Base-by-base conservation (phyloP, 1,140 invertebrate genomes). In the Sipha flava region DNA sequence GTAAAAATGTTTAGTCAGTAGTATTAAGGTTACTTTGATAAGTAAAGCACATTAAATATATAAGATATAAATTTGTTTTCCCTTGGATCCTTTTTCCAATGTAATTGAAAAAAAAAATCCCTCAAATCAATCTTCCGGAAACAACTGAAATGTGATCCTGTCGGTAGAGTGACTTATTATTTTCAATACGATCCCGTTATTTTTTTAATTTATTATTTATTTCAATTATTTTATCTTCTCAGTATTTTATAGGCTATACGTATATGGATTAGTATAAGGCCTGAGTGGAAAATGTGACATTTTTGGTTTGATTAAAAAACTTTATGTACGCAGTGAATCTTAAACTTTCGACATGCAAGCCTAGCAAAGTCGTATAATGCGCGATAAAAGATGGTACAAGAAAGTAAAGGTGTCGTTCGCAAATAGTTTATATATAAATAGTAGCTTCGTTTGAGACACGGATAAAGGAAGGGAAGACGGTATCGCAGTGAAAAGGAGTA, bases 181-280 rank as follows among this genome's bases (percentile, higher is more conserved):
- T 47, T 70, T 47, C 43, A 70, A 70, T 45, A 45, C 16, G 66
- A 47, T 2, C 16, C 14, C 2, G 43, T 40, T 23, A n/a, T 47
- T 70, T 47, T 31, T 26, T 70, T 66, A n/a, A n/a, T n/a, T n/a
- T n/a, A n/a, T 66, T 43, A 70, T 70, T 70, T 70, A 70, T 70
- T 70, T 29, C 40, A 70, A 47, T 23, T n/a, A n/a, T 47, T 29
- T 29, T 21, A 70, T 47, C 40, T 45, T 3, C 7, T 29, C 2
- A 18, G 14, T 12, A 29, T 1, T 10, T 10, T 10, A 6, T 43
- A 45, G 5, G 23, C n/a, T 26, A 16, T 64, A 34, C 37, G 21
- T 34, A 64, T 1, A 34, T 14, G n/a, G 12, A 7, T 9, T 18
- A 26, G n/a, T 2, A 14, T 45, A 16, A 18, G 12, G 9, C 4